Conservation (phyloP, 2,797 vertebrate species). For the Intellagama lesueurii region DNA sequence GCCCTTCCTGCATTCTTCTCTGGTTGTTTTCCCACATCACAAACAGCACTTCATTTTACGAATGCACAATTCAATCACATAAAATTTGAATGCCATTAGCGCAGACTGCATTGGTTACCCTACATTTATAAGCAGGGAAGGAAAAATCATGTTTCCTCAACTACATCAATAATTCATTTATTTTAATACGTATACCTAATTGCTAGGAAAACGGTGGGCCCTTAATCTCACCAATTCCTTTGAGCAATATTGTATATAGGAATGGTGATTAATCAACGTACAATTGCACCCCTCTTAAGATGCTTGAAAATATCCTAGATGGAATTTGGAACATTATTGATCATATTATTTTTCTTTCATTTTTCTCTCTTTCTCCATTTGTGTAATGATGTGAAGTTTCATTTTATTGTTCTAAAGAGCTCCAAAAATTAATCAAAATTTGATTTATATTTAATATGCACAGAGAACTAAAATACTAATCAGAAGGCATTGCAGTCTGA, state of each 20-base stretch:
- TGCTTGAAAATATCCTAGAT: slow-evolving; percentile 23
- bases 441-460: slow-evolving; percentile 60
- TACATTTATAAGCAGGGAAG: neutral
- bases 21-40: neutral
- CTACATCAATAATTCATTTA: neutral
- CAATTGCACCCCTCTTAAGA: neutral
- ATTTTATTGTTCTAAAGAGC: slow-evolving; percentile 54
- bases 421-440: slow-evolving; percentile 29
- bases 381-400: slow-evolving; percentile 62
- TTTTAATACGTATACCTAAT: slow-evolving; percentile 24
- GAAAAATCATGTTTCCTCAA: slow-evolving; percentile 7
- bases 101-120: slow-evolving; percentile 21
- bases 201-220: slow-evolving; percentile 15
- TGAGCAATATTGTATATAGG: neutral
- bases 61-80: neutral
- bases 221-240: slow-evolving; percentile 35
- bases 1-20: neutral
- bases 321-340: slow-evolving; percentile 44
- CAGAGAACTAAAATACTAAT: slow-evolving; percentile 65
- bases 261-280: slow-evolving; percentile 21
- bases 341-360: neutral
- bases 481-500: slow-evolving; percentile 46
- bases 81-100: slow-evolving; percentile 1
- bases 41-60: neutral
- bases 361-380: slow-evolving; percentile 41